phyloP scores from a whole-genome alignment of 1,140 invertebrate genomes.

The Danaus melanippus region DNA sequence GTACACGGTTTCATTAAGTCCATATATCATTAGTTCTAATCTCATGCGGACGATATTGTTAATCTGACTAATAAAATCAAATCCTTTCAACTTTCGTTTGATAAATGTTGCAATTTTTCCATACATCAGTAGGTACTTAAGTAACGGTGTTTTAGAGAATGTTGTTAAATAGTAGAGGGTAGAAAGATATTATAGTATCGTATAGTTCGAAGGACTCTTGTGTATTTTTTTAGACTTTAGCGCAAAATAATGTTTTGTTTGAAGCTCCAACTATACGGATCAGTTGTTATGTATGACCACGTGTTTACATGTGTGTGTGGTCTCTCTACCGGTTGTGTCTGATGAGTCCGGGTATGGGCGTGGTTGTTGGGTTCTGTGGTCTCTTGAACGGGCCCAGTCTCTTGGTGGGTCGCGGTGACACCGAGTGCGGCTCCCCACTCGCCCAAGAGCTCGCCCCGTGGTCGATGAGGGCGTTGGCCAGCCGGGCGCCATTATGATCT shows the following conservation, averaged over 20 bases:
- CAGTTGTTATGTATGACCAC: no score
- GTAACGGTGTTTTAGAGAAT: no score
- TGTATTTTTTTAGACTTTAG: no score
- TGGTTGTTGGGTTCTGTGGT: slow-evolving; percentile 27
- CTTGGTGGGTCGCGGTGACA: slow-evolving; percentile 60
- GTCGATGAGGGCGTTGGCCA: slow-evolving; percentile 54
- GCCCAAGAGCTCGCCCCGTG: slow-evolving; percentile 44
- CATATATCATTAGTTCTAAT: slow-evolving; percentile 35
- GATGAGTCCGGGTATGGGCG: slow-evolving; percentile 19
- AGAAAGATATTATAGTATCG: no score
- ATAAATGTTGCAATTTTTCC: no score
- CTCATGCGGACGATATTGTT: slow-evolving; percentile 55
- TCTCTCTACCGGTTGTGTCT: slow-evolving; percentile 40
- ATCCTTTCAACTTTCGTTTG: no score
- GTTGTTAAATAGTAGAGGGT: no score
- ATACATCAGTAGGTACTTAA: no score
- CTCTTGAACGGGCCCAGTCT: slow-evolving; percentile 63
- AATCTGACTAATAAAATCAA: slow-evolving; percentile 19
- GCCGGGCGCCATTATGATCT: slow-evolving; percentile 47
- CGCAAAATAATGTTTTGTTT: no score
- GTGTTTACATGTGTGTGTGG: not conserved
- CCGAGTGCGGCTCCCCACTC: slow-evolving; percentile 38
- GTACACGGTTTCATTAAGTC: slow-evolving; percentile 62
- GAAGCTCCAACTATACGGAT: no score
- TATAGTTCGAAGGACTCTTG: no score